Evolutionary conservation across 2,888 invertebrate species (phyloP), one percentile per base, ranked within the genome.

Genomic region (Zaprionus bogoriensis): DNA sequence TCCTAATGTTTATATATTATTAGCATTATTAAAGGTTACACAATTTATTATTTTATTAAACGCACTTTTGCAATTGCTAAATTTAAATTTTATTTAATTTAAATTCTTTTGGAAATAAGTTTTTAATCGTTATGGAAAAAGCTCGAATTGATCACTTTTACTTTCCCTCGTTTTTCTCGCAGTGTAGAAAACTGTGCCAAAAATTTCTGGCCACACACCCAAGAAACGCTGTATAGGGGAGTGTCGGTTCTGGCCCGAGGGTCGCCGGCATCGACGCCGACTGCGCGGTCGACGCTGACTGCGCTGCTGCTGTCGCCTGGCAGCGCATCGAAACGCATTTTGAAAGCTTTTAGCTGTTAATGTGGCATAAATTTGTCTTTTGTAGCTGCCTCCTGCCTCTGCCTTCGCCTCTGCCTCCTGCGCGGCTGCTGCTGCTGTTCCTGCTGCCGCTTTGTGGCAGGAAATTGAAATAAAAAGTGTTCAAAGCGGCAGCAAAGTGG

Each of bases 311-410:
- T 32, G 71, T 25, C 62, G 63, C 45, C 53, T 68, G 62, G 38
- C 68, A 80, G 77, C 81, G 70, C 81, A 87, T 72, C 67, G 54
- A 63, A 79, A 84, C 80, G 87, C 87, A 81, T 85, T 81, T 87
- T 81, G 81, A 81, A 81, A 81, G 81, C 81, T 81, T 81, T 87
- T 81, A 81, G 81, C 82, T 87, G 87, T 87, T 85, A 82, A 82
- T 86, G 86, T 85, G 82, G 86, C 86, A 87, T 87, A 85, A 85
- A 87, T 79, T 85, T 82, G 83, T 87, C 83, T 85, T 78, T 77
- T 75, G 65, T 71, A 67, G 73, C 42, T 50, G 48, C 47, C 42
- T 50, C 42, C 47, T 25, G 28, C 36, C 14, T 32, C 50, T 36
- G 9, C 32, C 32, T 36, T 17, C 7, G 32, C 32, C 14, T 12